These are phyloP conservation scores for Acipenser oxyrinchus DNA, from an alignment of 2,797 vertebrate species.

Conservation along the genomic window DNA sequence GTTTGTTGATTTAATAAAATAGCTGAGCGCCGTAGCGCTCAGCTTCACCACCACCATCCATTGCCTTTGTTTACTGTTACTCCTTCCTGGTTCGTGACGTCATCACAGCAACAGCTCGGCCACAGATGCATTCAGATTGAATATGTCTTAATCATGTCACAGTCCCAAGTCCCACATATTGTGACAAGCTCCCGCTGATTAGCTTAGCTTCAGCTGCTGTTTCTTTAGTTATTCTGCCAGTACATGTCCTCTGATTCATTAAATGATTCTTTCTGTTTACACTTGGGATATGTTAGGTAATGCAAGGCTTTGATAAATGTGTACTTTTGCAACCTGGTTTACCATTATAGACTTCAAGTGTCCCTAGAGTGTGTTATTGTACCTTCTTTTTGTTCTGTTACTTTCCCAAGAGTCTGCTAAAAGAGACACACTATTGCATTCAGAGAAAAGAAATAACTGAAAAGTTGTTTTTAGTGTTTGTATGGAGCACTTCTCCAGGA, in stretches of 20 bases:
- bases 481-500: too few species aligned
- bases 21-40: too few species aligned
- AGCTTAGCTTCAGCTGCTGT: constrained; percentile 35
- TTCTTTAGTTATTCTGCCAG: constrained; percentile 20
- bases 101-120: too few species aligned
- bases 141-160: constrained; percentile 50
- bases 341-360: not conserved
- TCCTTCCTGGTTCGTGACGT: too few species aligned
- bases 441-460: too few species aligned
- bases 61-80: too few species aligned
- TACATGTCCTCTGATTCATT: not conserved
- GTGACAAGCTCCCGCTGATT: constrained; percentile 55
- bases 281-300: not conserved
- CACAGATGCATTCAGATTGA: constrained; percentile 20
- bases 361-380: not conserved
- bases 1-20: too few species aligned
- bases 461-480: too few species aligned
- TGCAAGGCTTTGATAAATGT: not conserved
- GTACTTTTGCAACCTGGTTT: not conserved
- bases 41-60: too few species aligned
- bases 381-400: not conserved
- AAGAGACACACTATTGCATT: too few species aligned
- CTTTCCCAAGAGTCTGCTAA: not conserved
- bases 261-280: not conserved
- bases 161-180: constrained; percentile 42